Percentiles rank a stretch among this genome's conserved stretches.
Conservation (phyloP, 2,888 invertebrate genomes). For the Heliconius charithonia region DNA sequence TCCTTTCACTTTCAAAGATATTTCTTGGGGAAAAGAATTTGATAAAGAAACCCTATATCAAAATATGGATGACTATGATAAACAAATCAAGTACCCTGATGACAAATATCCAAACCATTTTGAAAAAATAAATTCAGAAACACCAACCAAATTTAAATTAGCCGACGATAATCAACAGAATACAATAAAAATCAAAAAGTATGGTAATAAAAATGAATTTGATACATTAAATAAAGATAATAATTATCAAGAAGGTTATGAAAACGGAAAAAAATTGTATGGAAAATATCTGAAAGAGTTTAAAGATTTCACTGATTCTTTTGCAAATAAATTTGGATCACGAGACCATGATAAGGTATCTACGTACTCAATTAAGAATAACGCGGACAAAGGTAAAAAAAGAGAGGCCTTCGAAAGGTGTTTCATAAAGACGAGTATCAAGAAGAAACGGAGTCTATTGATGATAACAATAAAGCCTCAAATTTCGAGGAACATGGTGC, state of each 20-base stretch:
- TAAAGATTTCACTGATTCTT: conserved; percentile 67
- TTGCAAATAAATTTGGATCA: conserved; percentile 69
- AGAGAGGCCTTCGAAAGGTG: conserved; percentile 70
- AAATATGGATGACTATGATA: conserved; percentile 50
- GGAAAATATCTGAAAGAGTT: conserved; percentile 58
- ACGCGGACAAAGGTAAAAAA: conserved; percentile 67
- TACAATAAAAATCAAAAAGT: conserved; percentile 52
- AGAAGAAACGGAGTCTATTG: conserved; percentile 73
- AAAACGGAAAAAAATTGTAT: conserved; percentile 52
- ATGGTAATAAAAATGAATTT: conserved; percentile 52
- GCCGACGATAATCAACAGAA: conserved; percentile 41
- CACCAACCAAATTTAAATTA: not conserved
- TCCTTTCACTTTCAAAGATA: conserved; percentile 62
- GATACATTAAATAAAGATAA: conserved; percentile 55
- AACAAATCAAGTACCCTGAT: conserved; percentile 53
- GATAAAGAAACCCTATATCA: conserved; percentile 52
- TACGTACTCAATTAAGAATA: conserved; percentile 57
- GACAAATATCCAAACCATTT: conserved; percentile 41
- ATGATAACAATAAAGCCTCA: conserved; percentile 64
- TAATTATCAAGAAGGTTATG: conserved; percentile 53
- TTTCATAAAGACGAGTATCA: conserved; percentile 77
- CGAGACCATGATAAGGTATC: conserved; percentile 62
- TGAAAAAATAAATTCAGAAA: not conserved
- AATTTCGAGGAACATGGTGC: conserved; percentile 59
- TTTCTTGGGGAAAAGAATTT: conserved; percentile 65